Conservation (phyloP, 2,888 invertebrate species). For the Apantesis nais region DNA sequence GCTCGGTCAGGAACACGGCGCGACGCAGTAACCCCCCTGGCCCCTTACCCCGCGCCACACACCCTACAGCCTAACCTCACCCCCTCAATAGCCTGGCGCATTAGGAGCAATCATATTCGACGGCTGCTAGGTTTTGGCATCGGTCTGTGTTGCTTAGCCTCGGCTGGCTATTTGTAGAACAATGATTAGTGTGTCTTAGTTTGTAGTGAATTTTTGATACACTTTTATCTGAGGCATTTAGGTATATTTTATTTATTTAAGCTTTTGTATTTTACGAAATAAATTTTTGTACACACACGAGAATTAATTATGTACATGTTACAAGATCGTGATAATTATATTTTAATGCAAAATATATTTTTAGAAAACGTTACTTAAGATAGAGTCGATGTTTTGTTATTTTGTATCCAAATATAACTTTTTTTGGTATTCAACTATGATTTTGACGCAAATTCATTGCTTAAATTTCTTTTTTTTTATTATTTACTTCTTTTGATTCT, state of each 20-base stretch:
- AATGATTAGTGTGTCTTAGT: slow-evolving; percentile 82
- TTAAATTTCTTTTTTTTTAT: neutral
- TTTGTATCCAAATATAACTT: slow-evolving; percentile 10
- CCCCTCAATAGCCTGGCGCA: slow-evolving; percentile 68
- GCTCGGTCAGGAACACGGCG: slow-evolving; percentile 83
- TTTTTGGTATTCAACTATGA: neutral
- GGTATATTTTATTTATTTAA: slow-evolving; percentile 25
- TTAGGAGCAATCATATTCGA: slow-evolving; percentile 86
- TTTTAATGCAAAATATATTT: too few relatives aligned
- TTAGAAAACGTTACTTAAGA: neutral
- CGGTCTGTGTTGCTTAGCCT: slow-evolving; percentile 80
- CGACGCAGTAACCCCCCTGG: slow-evolving; percentile 66
- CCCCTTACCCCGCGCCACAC: slow-evolving; percentile 49
- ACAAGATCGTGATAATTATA: too few relatives aligned
- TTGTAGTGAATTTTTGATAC: slow-evolving; percentile 61
- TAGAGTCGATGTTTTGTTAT: slow-evolving; percentile 13
- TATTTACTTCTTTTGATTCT: too few relatives aligned
- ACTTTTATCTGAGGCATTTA: slow-evolving; percentile 51
- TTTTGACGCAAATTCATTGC: slow-evolving; percentile 3
- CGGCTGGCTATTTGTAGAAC: slow-evolving; percentile 78
- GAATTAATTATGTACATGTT: too few relatives aligned
- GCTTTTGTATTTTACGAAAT: neutral
- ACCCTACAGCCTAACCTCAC: slow-evolving; percentile 51
- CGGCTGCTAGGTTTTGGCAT: slow-evolving; percentile 84
- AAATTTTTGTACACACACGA: neutral